phyloP scores from a whole-genome alignment of 2,797 vertebrate species.

The Aeoliscus strigatus region DNA sequence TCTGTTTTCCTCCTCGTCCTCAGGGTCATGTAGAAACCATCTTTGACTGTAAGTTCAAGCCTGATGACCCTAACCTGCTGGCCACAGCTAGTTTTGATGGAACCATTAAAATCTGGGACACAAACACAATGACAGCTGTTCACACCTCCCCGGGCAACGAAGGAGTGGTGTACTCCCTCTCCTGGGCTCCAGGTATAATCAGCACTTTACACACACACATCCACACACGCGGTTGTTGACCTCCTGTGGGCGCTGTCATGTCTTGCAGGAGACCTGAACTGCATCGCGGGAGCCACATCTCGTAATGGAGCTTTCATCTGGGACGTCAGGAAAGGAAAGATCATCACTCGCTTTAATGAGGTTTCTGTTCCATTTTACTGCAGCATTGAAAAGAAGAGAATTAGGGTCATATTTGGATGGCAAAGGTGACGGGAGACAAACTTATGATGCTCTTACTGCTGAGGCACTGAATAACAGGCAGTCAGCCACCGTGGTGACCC shows the following conservation, averaged over 20 bases:
- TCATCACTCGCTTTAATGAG: slow-evolving; percentile 93
- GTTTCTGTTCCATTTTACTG: slow-evolving; percentile 56
- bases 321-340: slow-evolving; percentile 92
- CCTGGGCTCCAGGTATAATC: slow-evolving; percentile 92
- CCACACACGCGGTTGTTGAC: not conserved
- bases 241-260: slow-evolving; percentile 9
- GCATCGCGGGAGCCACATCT: slow-evolving; percentile 93
- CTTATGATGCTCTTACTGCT: no score
- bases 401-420: no score
- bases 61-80: slow-evolving; percentile 90
- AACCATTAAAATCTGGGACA: slow-evolving; percentile 98
- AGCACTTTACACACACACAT: not conserved
- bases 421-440: no score
- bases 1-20: not conserved
- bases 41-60: slow-evolving; percentile 98
- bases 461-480: no score
- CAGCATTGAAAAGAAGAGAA: no score
- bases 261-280: slow-evolving; percentile 87
- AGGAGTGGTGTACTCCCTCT: slow-evolving; percentile 95
- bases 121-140: slow-evolving; percentile 90
- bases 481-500: no score
- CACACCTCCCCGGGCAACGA: slow-evolving; percentile 96
- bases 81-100: slow-evolving; percentile 98
- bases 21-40: slow-evolving; percentile 98
- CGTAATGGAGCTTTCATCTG: slow-evolving; percentile 94